A percentile compares a stretch with the other conserved stretches of the same genome.
Conservation (phyloP, 2,888 invertebrate species). For the Leucophenga montana region DNA sequence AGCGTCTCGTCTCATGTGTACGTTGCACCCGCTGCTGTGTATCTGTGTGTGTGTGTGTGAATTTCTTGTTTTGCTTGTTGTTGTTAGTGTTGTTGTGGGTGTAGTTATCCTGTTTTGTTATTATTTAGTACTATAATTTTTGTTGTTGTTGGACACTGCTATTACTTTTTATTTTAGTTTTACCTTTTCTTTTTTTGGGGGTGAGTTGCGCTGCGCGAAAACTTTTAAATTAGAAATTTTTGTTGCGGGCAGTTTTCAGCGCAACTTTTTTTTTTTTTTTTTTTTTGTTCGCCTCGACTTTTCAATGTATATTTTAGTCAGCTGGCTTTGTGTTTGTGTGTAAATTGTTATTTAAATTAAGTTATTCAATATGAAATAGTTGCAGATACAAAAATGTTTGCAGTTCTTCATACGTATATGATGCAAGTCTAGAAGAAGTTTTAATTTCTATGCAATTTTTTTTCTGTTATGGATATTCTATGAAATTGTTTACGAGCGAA, state of each 20-base stretch:
- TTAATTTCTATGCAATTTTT: too few relatives aligned
- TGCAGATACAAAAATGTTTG: too few relatives aligned
- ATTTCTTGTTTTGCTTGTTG: conserved; percentile 39
- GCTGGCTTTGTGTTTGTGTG: conserved; percentile 50
- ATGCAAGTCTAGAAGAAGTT: too few relatives aligned
- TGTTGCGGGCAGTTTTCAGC: conserved; percentile 50
- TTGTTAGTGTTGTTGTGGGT: conserved; percentile 31
- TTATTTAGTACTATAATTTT: conserved; percentile 27
- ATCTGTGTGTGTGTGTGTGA: conserved; percentile 30
- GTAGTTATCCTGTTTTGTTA: conserved; percentile 36
- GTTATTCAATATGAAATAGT: too few relatives aligned
- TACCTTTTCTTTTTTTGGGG: conserved; percentile 17
- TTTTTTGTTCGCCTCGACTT: conserved; percentile 54
- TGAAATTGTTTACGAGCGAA: too few relatives aligned
- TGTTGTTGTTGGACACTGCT: neutral
- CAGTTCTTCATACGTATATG: too few relatives aligned
- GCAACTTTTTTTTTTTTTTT: conserved; percentile 31
- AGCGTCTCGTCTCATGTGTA: conserved; percentile 17
- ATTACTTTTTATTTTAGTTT: too few relatives aligned
- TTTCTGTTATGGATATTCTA: too few relatives aligned
- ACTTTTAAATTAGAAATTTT: conserved; percentile 67
- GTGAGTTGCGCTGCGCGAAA: conserved; percentile 46
- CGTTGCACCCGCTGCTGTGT: conserved; percentile 31
- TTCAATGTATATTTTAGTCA: conserved; percentile 57
- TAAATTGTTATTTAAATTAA: conserved; percentile 45